Percentiles rank a stretch among this genome's conserved stretches.
Evolutionary conservation across 2,888 invertebrate species (phyloP).

Genomic region (Clostera curtula): DNA sequence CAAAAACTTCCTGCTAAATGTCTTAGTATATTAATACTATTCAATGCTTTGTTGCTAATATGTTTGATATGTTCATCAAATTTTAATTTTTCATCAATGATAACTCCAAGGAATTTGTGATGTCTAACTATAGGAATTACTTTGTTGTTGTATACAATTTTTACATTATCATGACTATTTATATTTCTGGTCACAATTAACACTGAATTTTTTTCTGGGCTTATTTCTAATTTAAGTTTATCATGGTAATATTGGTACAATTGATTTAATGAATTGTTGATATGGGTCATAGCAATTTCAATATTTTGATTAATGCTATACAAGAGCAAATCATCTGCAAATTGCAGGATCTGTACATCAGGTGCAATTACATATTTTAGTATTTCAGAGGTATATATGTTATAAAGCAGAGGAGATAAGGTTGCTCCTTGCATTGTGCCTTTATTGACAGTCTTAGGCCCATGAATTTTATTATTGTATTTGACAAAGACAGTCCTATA

Average conservation of each 20-base stretch:
- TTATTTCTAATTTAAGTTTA: constrained; percentile 2
- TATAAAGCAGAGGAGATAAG: constrained; percentile 11
- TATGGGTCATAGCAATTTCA: neutral
- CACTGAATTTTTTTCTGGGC: neutral
- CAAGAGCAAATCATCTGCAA: constrained; percentile 10
- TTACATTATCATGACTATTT: neutral
- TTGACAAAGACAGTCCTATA: constrained; percentile 12
- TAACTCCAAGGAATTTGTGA: constrained; percentile 2
- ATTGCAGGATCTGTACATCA: constrained; percentile 1
- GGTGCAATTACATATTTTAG: neutral
- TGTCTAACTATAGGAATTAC: neutral
- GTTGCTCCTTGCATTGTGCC: constrained; percentile 14
- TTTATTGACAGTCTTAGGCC: constrained; percentile 8
- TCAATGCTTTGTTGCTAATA: constrained; percentile 7
- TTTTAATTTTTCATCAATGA: constrained; percentile 2
- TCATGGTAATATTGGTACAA: constrained; percentile 1
- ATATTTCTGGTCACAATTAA: neutral
- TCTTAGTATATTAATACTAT: constrained; percentile 8
- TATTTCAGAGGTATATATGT: constrained; percentile 9
- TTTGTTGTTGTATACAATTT: constrained; percentile 1
- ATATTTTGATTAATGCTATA: constrained; percentile 4
- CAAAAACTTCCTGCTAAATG: constrained; percentile 9
- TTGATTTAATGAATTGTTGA: neutral
- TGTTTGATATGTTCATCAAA: constrained; percentile 6
- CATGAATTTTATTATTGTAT: constrained; percentile 12